Percentiles rank a stretch among this genome's conserved stretches.
phyloP scores from a whole-genome alignment of 1,140 invertebrate species.

The Oncopodura yosiiana region DNA sequence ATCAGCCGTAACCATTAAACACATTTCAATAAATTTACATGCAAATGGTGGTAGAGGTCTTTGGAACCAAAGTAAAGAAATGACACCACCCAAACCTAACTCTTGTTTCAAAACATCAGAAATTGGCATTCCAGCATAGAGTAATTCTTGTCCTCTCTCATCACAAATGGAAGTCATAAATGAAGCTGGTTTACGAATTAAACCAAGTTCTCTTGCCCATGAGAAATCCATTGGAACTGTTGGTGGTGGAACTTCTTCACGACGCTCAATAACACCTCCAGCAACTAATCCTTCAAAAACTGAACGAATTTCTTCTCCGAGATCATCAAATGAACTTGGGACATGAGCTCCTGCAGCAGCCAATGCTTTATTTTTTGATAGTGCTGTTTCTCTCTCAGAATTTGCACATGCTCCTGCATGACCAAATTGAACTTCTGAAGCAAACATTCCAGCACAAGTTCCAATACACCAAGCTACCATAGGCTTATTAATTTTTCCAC shows the following conservation, averaged over 20 bases:
- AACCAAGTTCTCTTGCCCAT: conserved; percentile 89
- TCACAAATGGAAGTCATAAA: conserved; percentile 99
- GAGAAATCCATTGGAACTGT: conserved; percentile 99
- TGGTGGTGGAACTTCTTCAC: conserved; percentile 87
- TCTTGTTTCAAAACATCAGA: conserved; percentile 80
- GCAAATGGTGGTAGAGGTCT: conserved; percentile 85
- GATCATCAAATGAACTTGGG: conserved; percentile 83
- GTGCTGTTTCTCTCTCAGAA: conserved; percentile 86
- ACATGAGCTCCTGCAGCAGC: conserved; percentile 74
- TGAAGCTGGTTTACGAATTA: conserved; percentile 96
- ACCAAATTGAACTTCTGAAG: conserved; percentile 97
- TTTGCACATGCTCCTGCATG: conserved; percentile 98
- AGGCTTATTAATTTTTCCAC: conserved; percentile 79
- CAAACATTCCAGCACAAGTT: conserved; percentile 66
- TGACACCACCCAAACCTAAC: conserved; percentile 93
- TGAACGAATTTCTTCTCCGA: conserved; percentile 67
- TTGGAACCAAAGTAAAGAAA: conserved; percentile 97
- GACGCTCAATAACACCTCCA: conserved; percentile 71
- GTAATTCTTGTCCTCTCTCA: conserved; percentile 92
- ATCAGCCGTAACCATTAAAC: conserved; percentile 97
- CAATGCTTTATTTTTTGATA: conserved; percentile 81
- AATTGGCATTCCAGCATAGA: conserved; percentile 98
- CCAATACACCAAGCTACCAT: conserved; percentile 96
- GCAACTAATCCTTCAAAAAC: conserved; percentile 71
- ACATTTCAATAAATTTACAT: conserved; percentile 98